Evolutionary conservation across 2,113 vertebrate genomes (phyloP), one percentile per base, ranked within the genome.

Genomic region (Actenoides hombroni): DNA sequence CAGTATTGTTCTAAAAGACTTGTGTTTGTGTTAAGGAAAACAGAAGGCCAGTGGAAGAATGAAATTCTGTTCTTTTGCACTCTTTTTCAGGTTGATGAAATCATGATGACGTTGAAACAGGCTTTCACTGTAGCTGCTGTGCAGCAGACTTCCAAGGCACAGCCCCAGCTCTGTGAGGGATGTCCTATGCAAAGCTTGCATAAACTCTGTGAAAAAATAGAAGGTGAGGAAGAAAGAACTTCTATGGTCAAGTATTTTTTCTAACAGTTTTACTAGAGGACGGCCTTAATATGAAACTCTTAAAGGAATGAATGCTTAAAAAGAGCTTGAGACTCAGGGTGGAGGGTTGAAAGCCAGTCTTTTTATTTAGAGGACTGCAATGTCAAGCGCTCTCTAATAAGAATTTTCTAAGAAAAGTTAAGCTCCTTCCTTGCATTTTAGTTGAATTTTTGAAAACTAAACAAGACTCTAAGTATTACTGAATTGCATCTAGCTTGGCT

Each of bases 51-150:
- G 44, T n/a, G 31, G 33, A 85, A 42, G 39, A 91, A 11, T 91
- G 23, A 77, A 90, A 56, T 89, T 90, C 12, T 86, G 7, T 74
- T 83, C 10, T 73, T 78, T 11, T 70, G 39, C 33, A 46, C 54
- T 71, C 31, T 48, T 46, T 46, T 33, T 51, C 92, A 99, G 99
- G 99, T 99, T 65, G 99, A 99, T 87, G 99, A 99, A 97, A 99
- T 99, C 93, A 99, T 99, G 99, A 97, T 99, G 98, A 99, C 99
- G 23, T 92, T 99, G 97, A 99, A 99, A 94, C 99, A 99, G 98
- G 99, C 99, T 3, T 99, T 99, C 96, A 99, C 99, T 0, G 98
- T 99, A 91, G 99, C 99, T 16, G 99, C 99, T 19, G 97, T 98
- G 82, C 99, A 99, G 88, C 99, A 98, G 86, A 99, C 97, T 26